phyloP scores from a whole-genome alignment of 2,888 invertebrate genomes.

The Koerneria pararmatus region DNA sequence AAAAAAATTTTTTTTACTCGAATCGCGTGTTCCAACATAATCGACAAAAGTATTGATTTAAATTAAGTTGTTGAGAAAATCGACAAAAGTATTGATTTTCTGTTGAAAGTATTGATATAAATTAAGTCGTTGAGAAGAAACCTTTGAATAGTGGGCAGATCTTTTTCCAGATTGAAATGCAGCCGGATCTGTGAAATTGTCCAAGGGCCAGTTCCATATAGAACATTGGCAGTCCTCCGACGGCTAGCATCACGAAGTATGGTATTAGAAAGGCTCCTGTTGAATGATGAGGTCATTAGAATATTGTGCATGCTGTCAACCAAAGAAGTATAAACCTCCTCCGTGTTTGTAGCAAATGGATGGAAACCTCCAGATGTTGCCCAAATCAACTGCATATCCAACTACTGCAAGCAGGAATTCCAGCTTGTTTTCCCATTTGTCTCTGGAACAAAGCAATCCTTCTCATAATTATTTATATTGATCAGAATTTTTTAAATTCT shows the following conservation, averaged over 20 bases:
- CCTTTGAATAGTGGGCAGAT: constrained; percentile 87
- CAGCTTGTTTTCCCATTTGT: constrained; percentile 53
- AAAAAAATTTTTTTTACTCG: too few relatives aligned
- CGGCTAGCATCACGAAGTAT: constrained; percentile 80
- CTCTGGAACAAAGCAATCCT: too few relatives aligned
- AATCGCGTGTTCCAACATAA: too few relatives aligned
- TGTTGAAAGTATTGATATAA: too few relatives aligned
- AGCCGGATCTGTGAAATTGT: constrained; percentile 86
- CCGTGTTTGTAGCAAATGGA: constrained; percentile 56
- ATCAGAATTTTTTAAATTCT: too few relatives aligned
- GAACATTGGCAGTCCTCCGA: constrained; percentile 87
- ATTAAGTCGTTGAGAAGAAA: too few relatives aligned
- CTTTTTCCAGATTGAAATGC: constrained; percentile 84
- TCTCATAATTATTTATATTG: too few relatives aligned
- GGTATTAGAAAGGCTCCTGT: constrained; percentile 79
- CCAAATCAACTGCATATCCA: constrained; percentile 56
- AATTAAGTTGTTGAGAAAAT: too few relatives aligned
- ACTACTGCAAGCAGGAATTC: constrained; percentile 56
- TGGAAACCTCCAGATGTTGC: constrained; percentile 55
- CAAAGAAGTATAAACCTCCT: constrained; percentile 39
- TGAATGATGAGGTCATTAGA: background rate
- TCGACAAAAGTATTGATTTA: too few relatives aligned
- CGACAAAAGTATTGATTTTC: too few relatives aligned
- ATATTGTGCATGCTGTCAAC: background rate
- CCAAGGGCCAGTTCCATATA: constrained; percentile 91